A percentile compares a stretch with the other conserved stretches of the same genome.
Conservation (phyloP, 2,888 invertebrate genomes). For the Leptarthrus brevirostris region DNA sequence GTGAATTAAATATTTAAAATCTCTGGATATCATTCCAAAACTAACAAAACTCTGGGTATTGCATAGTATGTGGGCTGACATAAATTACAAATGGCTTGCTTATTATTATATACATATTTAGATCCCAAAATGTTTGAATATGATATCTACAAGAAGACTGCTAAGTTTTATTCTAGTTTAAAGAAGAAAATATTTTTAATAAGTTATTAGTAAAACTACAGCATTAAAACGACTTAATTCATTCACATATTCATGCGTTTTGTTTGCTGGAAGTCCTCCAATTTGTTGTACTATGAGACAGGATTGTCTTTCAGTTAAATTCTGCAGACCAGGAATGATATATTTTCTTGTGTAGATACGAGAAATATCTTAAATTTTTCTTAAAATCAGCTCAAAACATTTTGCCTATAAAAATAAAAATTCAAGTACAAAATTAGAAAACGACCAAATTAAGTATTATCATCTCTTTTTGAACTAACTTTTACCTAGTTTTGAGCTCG, state of each 20-base stretch:
- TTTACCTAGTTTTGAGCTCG: neutral
- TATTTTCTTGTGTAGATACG: neutral
- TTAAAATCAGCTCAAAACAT: neutral
- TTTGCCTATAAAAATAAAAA: neutral
- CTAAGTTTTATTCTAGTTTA: too few relatives aligned
- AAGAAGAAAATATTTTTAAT: too few relatives aligned
- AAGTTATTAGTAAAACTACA: too few relatives aligned
- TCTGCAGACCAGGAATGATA: neutral
- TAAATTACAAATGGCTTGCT: too few relatives aligned
- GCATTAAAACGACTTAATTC: too few relatives aligned
- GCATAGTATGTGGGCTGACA: too few relatives aligned
- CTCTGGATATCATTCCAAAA: too few relatives aligned
- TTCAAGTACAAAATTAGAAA: conserved; percentile 41
- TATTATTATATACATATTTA: too few relatives aligned
- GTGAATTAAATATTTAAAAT: too few relatives aligned
- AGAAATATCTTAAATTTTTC: neutral
- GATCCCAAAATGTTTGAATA: too few relatives aligned
- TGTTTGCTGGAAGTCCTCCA: conserved; percentile 8
- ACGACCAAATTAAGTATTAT: conserved; percentile 6
- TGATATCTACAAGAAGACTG: too few relatives aligned
- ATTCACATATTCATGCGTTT: neutral
- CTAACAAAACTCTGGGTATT: too few relatives aligned
- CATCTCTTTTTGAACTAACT: neutral
- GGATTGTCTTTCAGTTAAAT: conserved; percentile 18
- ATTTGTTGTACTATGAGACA: conserved; percentile 11